These are phyloP conservation scores for Rhinophrynus dorsalis DNA, from an alignment of 2,797 vertebrate species.

Conservation along the genomic window DNA sequence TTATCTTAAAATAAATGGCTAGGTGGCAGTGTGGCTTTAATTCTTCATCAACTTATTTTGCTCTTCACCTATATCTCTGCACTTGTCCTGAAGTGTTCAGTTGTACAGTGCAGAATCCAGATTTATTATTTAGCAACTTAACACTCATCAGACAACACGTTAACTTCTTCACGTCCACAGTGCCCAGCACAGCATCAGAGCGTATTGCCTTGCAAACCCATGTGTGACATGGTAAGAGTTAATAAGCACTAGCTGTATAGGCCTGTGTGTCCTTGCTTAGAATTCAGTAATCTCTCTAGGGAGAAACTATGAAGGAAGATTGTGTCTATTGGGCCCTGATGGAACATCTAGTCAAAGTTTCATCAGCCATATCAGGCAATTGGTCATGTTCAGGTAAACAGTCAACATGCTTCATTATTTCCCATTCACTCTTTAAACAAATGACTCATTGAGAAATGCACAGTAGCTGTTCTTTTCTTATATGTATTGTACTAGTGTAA, in stretches of 20 bases:
- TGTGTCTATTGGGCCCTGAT: slow-evolving; percentile 42
- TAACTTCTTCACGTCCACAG: slow-evolving; percentile 9
- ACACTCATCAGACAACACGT: background rate
- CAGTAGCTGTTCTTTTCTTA: background rate
- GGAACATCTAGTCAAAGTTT: slow-evolving; percentile 39
- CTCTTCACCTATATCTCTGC: background rate
- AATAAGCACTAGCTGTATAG: slow-evolving; percentile 5
- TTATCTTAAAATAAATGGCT: background rate
- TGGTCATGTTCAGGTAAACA: slow-evolving; percentile 35
- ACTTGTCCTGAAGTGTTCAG: slow-evolving; percentile 6
- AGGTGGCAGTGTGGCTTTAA: slow-evolving; percentile 39
- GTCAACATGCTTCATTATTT: slow-evolving; percentile 4
- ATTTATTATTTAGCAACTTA: slow-evolving; percentile 12
- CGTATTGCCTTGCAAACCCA: background rate
- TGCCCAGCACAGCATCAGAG: background rate
- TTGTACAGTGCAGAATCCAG: background rate
- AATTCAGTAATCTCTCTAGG: background rate
- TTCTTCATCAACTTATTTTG: background rate
- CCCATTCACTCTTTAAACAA: background rate
- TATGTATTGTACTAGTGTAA: too few species aligned
- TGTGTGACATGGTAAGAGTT: background rate
- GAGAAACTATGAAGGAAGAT: slow-evolving; percentile 6
- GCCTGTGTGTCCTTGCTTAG: slow-evolving; percentile 13
- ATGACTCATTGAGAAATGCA: slow-evolving; percentile 4
- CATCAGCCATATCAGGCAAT: slow-evolving; percentile 26